Evolutionary conservation across 2,113 vertebrate species (phyloP), one percentile per base, ranked within the genome.

Genomic region (Hypanus sabinus): DNA sequence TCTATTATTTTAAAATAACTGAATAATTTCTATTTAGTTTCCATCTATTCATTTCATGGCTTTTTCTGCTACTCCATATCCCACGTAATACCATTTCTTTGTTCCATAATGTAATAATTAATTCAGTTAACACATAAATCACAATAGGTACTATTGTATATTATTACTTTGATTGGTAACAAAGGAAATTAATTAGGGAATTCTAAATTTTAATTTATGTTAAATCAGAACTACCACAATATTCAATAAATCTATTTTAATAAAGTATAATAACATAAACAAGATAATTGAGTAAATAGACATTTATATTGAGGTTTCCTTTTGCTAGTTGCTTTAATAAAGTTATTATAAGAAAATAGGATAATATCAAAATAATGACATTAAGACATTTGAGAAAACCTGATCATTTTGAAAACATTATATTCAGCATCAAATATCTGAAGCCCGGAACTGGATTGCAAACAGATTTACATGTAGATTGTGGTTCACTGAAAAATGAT

Each of bases 21-120:
- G n/a, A 24, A 71, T 93, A 20, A 93, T 93, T 73, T 93, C 68
- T 55, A 93, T 92, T 92, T 18, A 70, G 20, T 70, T 73, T 38
- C 46, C 22, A 73, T 1, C 36, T 16, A 24, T 12, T 27, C 38
- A 73, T 38, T 93, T 71, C 38, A 71, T 46, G 24, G 71, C 33
- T 73, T 93, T 73, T 93, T 73, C 18, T 46, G 70, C 68, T 33
- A 4, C 36, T 93, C 24, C 11, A 93, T 55, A 46, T 93, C 22
- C 68, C 24, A 46, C 68, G 38, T 11, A 65, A 73, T 38, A 12
- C 2, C 90, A 92, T n/a, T 70, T 68, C 36, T 92, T 92, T 73
- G 24, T 93, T 46, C 36, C 73, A 93, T 73, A 73, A 73, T 70
- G 71, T 46, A 24, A 65, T 14, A 88, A n/a, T 16, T 73, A 22